Evolutionary conservation across 2,113 vertebrate genomes (phyloP).

Genomic region (Bubo bubo): DNA sequence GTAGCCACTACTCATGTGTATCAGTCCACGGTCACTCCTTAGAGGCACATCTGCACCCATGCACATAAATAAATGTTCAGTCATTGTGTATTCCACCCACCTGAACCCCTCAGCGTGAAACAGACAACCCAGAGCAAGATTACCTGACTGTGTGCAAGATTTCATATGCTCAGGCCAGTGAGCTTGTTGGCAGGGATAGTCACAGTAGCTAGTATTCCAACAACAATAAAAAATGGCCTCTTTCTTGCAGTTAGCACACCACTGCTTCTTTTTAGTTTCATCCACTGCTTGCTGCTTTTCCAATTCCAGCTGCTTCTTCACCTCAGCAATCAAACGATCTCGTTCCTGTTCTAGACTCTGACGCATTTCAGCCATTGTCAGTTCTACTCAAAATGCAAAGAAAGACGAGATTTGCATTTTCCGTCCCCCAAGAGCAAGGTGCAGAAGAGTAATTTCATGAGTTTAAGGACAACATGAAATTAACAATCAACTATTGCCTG

Average conservation of each 20-base stretch:
- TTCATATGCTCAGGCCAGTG: slow-evolving; percentile 99
- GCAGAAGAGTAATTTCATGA: not conserved
- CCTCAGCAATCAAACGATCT: slow-evolving; percentile 91
- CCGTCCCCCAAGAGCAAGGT: not conserved
- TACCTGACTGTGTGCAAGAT: slow-evolving; percentile 98
- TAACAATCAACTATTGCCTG: not conserved
- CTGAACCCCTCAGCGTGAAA: not conserved
- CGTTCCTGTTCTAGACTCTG: slow-evolving; percentile 96
- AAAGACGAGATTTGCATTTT: not conserved
- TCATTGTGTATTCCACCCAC: not conserved
- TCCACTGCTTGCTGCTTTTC: slow-evolving; percentile 95
- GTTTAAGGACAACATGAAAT: not conserved
- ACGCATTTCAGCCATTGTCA: slow-evolving; percentile 98
- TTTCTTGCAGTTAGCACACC: slow-evolving; percentile 97
- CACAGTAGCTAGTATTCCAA: slow-evolving; percentile 98
- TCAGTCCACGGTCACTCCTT: not conserved
- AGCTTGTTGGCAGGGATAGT: slow-evolving; percentile 97
- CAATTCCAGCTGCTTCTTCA: slow-evolving; percentile 92
- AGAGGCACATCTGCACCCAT: not conserved
- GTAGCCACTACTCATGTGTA: not conserved
- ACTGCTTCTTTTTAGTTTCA: slow-evolving; percentile 98
- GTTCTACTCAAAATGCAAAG: slow-evolving; percentile 74
- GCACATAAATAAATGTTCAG: not conserved
- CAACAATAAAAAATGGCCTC: slow-evolving; percentile 99
- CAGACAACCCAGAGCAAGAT: not conserved